phyloP scores from a whole-genome alignment of 1,140 invertebrate species.

The Aphelenchoides fujianensis region DNA sequence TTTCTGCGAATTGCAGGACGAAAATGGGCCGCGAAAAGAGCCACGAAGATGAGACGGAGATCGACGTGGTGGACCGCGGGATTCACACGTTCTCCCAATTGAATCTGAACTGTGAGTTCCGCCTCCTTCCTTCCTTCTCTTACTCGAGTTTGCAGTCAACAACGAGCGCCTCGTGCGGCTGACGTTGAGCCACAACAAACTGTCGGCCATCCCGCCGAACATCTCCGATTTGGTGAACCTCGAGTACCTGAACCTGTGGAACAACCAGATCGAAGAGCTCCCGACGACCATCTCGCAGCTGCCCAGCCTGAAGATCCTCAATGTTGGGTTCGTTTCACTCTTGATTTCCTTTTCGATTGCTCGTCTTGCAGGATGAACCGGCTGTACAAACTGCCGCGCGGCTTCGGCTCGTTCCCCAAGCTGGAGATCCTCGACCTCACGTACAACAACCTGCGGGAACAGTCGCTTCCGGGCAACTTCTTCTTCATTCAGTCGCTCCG shows the following conservation, averaged over 20 bases:
- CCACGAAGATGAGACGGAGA: conserved; percentile 45
- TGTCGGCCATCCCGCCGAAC: conserved; percentile 75
- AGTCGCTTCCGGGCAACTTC: conserved; percentile 91
- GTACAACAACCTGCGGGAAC: conserved; percentile 96
- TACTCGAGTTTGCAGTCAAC: conserved; percentile 35
- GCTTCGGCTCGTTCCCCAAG: conserved; percentile 91
- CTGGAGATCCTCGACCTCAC: conserved; percentile 94
- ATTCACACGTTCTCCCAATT: conserved; percentile 84
- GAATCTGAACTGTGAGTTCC: conserved; percentile 85
- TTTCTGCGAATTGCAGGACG: no score
- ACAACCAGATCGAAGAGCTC: conserved; percentile 87
- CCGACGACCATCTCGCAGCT: conserved; percentile 88
- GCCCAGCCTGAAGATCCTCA: conserved; percentile 87
- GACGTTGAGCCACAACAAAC: conserved; percentile 86
- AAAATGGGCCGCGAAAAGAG: conserved; percentile 36
- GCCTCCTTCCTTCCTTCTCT: neutral
- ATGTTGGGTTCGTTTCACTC: conserved; percentile 72
- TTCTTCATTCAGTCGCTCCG: conserved; percentile 90
- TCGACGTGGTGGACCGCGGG: conserved; percentile 89
- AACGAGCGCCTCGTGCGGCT: conserved; percentile 70
- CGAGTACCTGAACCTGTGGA: conserved; percentile 91
- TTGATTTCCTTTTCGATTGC: neutral
- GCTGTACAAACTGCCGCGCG: conserved; percentile 73
- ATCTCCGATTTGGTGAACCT: conserved; percentile 83
- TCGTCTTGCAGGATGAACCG: conserved; percentile 59